Evolutionary conservation across 2,888 invertebrate genomes (phyloP).

Genomic region (Hypomecis atomaria): DNA sequence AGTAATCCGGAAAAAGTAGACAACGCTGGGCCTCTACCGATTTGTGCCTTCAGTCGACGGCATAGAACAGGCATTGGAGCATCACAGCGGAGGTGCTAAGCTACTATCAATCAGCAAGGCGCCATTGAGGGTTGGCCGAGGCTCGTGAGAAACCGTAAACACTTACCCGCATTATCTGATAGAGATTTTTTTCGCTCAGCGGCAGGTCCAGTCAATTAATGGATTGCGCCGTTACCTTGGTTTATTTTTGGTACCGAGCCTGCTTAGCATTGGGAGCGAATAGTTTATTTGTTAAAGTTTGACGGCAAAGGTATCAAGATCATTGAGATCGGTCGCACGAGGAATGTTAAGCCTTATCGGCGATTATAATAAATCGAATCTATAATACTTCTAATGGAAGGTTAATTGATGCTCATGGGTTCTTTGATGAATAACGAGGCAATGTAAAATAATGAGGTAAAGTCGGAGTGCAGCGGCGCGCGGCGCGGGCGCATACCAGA

Average conservation of each 20-base stretch:
- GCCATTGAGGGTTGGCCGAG: constrained; percentile 83
- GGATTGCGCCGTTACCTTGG: constrained; percentile 80
- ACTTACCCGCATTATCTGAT: constrained; percentile 83
- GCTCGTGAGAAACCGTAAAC: constrained; percentile 84
- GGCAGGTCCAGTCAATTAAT: constrained; percentile 82
- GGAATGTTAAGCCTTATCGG: constrained; percentile 61
- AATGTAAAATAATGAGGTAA: constrained; percentile 40
- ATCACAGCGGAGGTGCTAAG: constrained; percentile 64
- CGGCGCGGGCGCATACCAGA: constrained; percentile 46
- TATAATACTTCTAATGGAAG: constrained; percentile 45
- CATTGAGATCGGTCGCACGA: constrained; percentile 61
- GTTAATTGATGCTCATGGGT: constrained; percentile 43
- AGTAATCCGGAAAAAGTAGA: constrained; percentile 47
- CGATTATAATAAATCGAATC: constrained; percentile 56
- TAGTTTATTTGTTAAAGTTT: constrained; percentile 78
- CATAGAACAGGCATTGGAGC: constrained; percentile 51
- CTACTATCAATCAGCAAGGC: constrained; percentile 83
- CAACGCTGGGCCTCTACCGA: constrained; percentile 29
- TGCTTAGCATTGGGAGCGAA: constrained; percentile 72
- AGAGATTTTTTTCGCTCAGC: constrained; percentile 78
- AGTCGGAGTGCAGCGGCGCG: constrained; percentile 39
- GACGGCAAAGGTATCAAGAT: constrained; percentile 72
- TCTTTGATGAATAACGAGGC: constrained; percentile 35
- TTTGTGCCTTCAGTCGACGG: constrained; percentile 42
- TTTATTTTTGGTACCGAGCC: constrained; percentile 75